Conservation (phyloP, 1,140 invertebrate genomes). For the Orius insidiosus region DNA sequence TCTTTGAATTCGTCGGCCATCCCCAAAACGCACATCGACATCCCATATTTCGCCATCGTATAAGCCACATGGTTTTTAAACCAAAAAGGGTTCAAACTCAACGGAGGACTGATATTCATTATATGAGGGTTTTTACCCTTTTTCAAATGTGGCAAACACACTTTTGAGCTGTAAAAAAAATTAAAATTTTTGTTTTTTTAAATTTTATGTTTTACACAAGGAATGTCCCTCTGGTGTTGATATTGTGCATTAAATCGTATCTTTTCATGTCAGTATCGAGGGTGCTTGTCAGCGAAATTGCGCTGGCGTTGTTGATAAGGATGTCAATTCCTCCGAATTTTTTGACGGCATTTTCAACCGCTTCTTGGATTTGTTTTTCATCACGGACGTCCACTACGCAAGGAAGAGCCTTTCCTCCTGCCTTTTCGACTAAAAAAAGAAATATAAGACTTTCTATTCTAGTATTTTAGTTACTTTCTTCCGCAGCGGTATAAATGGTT, state of each 20-base stretch:
- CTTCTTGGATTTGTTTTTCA: slow-evolving; percentile 61
- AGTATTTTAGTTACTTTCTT: slow-evolving; percentile 58
- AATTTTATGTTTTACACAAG: slow-evolving; percentile 45
- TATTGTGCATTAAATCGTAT: slow-evolving; percentile 85
- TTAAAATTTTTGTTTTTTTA: too few relatives aligned
- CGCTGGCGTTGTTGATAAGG: slow-evolving; percentile 90
- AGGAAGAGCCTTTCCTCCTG: slow-evolving; percentile 78
- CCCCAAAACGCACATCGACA: slow-evolving; percentile 96
- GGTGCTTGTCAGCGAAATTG: slow-evolving; percentile 81
- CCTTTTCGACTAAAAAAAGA: slow-evolving; percentile 57
- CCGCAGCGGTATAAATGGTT: slow-evolving; percentile 90
- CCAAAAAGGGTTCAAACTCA: slow-evolving; percentile 75
- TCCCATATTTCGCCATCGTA: slow-evolving; percentile 97
- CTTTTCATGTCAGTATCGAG: slow-evolving; percentile 82
- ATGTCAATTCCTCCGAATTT: slow-evolving; percentile 96
- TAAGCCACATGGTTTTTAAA: slow-evolving; percentile 89
- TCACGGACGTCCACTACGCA: slow-evolving; percentile 88
- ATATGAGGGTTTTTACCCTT: slow-evolving; percentile 89
- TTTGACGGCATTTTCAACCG: slow-evolving; percentile 72
- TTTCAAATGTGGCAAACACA: slow-evolving; percentile 75
- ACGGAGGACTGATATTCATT: slow-evolving; percentile 85
- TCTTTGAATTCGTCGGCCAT: slow-evolving; percentile 83
- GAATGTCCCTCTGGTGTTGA: slow-evolving; percentile 85
- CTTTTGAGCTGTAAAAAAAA: slow-evolving; percentile 58
- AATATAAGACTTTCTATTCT: background rate